These are phyloP conservation scores for Falco concolor DNA, from an alignment of 2,797 vertebrate species.

Conservation along the genomic window DNA sequence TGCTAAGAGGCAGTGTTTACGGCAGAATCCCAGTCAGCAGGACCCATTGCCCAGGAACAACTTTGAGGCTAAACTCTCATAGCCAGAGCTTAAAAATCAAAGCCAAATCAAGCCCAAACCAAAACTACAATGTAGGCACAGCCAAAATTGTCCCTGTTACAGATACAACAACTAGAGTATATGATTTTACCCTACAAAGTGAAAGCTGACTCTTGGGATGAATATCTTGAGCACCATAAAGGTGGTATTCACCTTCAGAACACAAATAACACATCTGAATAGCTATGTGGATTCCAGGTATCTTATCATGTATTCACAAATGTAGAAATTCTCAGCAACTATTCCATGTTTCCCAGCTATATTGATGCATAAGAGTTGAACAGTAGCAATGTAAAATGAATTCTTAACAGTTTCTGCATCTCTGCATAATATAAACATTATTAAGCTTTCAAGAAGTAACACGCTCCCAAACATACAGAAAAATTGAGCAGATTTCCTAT, in stretches of 20 bases:
- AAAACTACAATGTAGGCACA: neutral
- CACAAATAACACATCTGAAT: neutral
- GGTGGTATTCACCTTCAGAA: neutral
- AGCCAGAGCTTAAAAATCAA: neutral
- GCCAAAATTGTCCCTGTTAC: neutral
- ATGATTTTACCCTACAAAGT: neutral
- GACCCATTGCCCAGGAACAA: neutral
- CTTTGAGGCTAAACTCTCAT: neutral
- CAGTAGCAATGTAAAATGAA: neutral
- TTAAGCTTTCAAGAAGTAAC: neutral
- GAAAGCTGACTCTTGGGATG: neutral
- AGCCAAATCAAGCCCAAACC: neutral
- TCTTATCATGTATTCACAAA: neutral
- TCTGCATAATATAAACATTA: neutral
- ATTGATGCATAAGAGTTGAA: neutral
- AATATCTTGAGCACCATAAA: neutral
- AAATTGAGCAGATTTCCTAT: neutral
- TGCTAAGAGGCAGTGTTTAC: neutral
- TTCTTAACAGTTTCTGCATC: neutral
- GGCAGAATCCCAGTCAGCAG: neutral
- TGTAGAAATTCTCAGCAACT: neutral
- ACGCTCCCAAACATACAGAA: neutral
- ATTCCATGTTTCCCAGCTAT: neutral
- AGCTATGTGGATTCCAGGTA: neutral
- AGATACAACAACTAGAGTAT: neutral